These are phyloP conservation scores for Scaptomyza pallida DNA, from an alignment of 1,140 invertebrate genomes.

Conservation along the genomic window DNA sequence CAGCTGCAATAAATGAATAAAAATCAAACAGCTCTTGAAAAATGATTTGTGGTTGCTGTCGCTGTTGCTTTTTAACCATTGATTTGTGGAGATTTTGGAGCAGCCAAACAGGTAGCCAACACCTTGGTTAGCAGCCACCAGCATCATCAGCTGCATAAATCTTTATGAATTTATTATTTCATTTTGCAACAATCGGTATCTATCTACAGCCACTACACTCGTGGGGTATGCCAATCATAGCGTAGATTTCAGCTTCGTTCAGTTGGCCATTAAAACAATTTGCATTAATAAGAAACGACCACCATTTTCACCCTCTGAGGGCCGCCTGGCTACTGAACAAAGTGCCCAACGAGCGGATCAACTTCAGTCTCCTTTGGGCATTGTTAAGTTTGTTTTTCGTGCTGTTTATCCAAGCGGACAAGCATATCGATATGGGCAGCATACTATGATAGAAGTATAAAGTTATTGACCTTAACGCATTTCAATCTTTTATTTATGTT, in stretches of 20 bases:
- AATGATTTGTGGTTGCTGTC: constrained; percentile 26
- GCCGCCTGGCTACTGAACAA: constrained; percentile 30
- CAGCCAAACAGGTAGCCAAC: constrained; percentile 55
- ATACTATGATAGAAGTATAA: constrained; percentile 24
- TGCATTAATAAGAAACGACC: constrained; percentile 41
- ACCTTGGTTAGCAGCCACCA: constrained; percentile 20
- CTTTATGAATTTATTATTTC: constrained; percentile 14
- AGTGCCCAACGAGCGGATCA: constrained; percentile 13
- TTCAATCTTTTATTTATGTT: constrained; percentile 34
- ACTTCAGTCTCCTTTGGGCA: constrained; percentile 45
- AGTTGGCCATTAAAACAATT: constrained; percentile 33
- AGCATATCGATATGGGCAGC: constrained; percentile 2
- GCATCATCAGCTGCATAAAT: constrained; percentile 29
- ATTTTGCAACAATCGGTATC: constrained; percentile 49
- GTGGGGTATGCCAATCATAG: constrained; percentile 55
- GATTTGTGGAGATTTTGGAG: constrained; percentile 62
- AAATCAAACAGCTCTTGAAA: constrained; percentile 32
- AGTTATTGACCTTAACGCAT: constrained; percentile 71
- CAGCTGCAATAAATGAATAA: constrained; percentile 57
- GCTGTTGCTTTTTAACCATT: constrained; percentile 31
- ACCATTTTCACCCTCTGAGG: constrained; percentile 4
- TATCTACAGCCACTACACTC: background rate
- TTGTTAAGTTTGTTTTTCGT: constrained; percentile 49
- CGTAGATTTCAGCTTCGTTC: constrained; percentile 39
- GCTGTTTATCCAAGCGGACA: constrained; percentile 17